Conservation (phyloP, 2,797 vertebrate genomes). For the Australoheros facetus region DNA sequence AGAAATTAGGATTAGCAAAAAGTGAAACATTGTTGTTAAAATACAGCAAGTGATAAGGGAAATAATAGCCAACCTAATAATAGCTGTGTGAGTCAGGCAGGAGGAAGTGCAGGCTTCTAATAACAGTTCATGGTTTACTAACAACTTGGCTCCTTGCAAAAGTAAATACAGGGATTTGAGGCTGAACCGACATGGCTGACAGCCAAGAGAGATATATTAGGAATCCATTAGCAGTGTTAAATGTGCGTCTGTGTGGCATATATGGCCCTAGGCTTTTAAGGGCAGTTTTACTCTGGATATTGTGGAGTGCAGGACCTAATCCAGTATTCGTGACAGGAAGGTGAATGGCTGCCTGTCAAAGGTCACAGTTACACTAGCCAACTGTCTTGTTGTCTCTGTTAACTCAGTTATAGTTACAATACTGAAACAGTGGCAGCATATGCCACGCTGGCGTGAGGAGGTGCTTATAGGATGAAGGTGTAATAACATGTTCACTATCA, state of each 20-base stretch:
- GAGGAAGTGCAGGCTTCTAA: constrained; percentile 71
- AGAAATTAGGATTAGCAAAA: constrained; percentile 71
- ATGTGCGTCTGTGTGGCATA: constrained; percentile 63
- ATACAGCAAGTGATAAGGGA: constrained; percentile 68
- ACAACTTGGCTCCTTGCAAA: constrained; percentile 65
- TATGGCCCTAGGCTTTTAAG: constrained; percentile 38
- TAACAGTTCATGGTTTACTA: constrained; percentile 71
- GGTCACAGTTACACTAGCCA: constrained; percentile 36
- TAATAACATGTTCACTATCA: constrained; percentile 28
- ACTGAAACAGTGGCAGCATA: constrained; percentile 30
- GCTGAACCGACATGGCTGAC: constrained; percentile 44
- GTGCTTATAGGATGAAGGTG: constrained; percentile 1
- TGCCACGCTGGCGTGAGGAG: constrained; percentile 18
- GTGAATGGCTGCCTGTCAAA: constrained; percentile 43
- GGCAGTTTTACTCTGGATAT: constrained; percentile 36
- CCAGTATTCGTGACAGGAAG: constrained; percentile 33
- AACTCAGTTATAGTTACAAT: constrained; percentile 32
- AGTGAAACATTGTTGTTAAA: constrained; percentile 71
- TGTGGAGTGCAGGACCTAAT: background rate
- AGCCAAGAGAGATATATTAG: constrained; percentile 69
- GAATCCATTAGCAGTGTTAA: constrained; percentile 72
- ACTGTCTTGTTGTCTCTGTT: constrained; percentile 40
- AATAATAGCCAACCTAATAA: constrained; percentile 76
- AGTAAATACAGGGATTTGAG: constrained; percentile 70
- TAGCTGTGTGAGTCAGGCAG: constrained; percentile 60